Evolutionary conservation across 2,113 vertebrate species (phyloP).

Genomic region (Equus quagga): DNA sequence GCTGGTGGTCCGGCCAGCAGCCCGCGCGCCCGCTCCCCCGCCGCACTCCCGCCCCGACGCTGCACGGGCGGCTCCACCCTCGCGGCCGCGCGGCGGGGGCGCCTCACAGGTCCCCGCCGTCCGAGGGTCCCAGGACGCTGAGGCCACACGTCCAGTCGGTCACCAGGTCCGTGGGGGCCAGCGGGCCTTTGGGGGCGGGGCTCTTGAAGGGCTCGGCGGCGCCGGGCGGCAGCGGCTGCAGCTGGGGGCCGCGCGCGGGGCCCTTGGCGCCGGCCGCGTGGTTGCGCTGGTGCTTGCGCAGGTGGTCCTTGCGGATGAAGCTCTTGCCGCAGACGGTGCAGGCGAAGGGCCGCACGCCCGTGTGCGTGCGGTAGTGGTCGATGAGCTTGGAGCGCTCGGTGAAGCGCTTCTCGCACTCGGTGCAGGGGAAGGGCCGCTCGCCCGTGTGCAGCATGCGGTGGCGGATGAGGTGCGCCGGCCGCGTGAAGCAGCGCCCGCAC

Average conservation of each 20-base stretch:
- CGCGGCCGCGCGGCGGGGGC: too few species aligned
- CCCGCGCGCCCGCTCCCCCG: background rate
- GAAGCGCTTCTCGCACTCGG: constrained; percentile 83
- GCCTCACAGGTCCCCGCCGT: constrained; percentile 74
- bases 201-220: constrained; percentile 77
- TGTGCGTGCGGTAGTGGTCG: constrained; percentile 83
- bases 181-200: constrained; percentile 73
- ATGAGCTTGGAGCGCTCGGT: constrained; percentile 83
- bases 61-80: too few species aligned
- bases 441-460: constrained; percentile 82
- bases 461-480: constrained; percentile 91
- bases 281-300: constrained; percentile 83
- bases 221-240: constrained; percentile 31
- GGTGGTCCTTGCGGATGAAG: constrained; percentile 83
- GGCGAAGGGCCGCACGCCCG: constrained; percentile 81
- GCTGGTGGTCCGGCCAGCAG: constrained; percentile 52
- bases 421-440: constrained; percentile 82
- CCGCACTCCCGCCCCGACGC: too few species aligned
- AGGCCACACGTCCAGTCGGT: constrained; percentile 82
- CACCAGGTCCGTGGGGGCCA: constrained; percentile 77
- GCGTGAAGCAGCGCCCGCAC: constrained; percentile 92
- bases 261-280: constrained; percentile 69
- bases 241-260: constrained; percentile 49
- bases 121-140: constrained; percentile 73
- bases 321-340: constrained; percentile 81